Percentiles rank a stretch among this genome's conserved stretches.
These are phyloP conservation scores for Cercopithecus mona DNA, from an alignment of 2,113 vertebrate genomes.

Conservation along the genomic window DNA sequence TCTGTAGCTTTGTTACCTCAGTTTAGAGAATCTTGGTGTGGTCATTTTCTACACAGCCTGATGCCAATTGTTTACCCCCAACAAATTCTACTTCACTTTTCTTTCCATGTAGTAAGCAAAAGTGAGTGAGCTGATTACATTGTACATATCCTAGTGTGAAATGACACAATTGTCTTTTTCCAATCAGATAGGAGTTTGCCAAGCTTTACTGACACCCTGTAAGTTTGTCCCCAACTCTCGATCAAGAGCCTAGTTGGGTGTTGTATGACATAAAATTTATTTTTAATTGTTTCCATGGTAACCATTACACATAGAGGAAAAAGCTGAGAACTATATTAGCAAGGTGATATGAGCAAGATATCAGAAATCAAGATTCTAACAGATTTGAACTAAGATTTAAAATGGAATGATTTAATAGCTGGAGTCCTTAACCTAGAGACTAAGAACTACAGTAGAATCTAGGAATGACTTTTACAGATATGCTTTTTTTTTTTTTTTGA, in stretches of 20 bases:
- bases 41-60: not conserved
- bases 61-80: not conserved
- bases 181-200: not conserved
- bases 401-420: not conserved
- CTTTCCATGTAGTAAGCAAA: not conserved
- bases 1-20: not conserved
- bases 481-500: not conserved
- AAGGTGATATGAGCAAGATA: not conserved
- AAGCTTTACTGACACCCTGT: not conserved
- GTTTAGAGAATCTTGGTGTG: slow-evolving; percentile 35
- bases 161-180: not conserved
- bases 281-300: slow-evolving; percentile 46
- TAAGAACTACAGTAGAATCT: not conserved
- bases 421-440: slow-evolving; percentile 5
- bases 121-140: not conserved
- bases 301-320: slow-evolving; percentile 1
- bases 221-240: not conserved
- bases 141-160: not conserved
- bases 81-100: not conserved
- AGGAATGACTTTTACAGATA: not conserved
- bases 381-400: slow-evolving; percentile 32
- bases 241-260: slow-evolving; percentile 41
- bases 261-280: slow-evolving; percentile 49
- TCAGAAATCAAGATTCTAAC: slow-evolving; percentile 20
- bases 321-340: slow-evolving; percentile 15